A percentile compares a stretch with the other conserved stretches of the same genome.
phyloP scores from a whole-genome alignment of 2,113 vertebrate genomes.

The Pogonocichla stellata region DNA sequence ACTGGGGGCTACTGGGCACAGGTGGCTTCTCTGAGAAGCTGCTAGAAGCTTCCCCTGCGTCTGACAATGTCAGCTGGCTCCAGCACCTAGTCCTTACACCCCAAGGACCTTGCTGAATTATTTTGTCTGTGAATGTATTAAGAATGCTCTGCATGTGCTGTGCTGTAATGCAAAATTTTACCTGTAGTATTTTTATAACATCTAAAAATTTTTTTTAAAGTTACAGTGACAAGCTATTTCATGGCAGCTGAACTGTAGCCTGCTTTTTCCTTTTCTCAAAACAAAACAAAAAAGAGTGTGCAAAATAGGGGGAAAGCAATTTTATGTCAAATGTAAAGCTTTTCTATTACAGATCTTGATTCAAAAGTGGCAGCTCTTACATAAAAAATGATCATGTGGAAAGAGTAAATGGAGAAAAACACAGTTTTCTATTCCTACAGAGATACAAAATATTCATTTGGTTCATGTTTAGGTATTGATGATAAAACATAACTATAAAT shows the following conservation, averaged over 20 bases:
- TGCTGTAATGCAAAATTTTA: not conserved
- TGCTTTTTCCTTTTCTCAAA: not conserved
- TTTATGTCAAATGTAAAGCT: not conserved
- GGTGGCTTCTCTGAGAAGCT: not conserved
- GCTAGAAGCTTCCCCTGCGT: not conserved
- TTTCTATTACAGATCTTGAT: not conserved
- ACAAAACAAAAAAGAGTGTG: not conserved
- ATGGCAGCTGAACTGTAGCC: not conserved
- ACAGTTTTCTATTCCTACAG: not conserved
- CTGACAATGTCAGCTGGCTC: not conserved
- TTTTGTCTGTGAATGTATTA: not conserved
- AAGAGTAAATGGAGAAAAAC: not conserved
- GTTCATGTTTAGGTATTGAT: not conserved
- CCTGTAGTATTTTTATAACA: not conserved
- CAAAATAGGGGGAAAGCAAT: not conserved
- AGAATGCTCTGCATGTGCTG: not conserved
- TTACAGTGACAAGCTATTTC: not conserved
- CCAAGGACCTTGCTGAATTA: not conserved
- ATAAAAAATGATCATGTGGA: not conserved
- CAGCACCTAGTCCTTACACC: not conserved
- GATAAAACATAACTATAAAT: not conserved
- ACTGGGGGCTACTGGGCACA: no score
- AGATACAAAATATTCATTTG: not conserved
- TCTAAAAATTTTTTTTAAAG: not conserved
- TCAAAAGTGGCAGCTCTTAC: not conserved